Conservation (phyloP, 2,888 invertebrate species). For the Serrognathus titanus region DNA sequence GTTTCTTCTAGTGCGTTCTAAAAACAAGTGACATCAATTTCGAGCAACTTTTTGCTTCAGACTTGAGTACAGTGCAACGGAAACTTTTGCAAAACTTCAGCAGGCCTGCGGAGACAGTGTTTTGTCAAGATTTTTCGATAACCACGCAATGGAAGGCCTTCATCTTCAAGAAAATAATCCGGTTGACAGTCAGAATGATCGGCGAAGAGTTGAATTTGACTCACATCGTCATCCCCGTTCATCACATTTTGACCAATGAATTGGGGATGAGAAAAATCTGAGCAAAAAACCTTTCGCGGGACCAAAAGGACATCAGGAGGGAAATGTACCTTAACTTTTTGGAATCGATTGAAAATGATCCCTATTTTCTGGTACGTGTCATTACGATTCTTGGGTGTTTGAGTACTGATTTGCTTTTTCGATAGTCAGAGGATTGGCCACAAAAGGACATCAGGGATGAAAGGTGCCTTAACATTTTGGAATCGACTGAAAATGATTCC, state of each 20-base stretch:
- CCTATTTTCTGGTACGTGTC: no score
- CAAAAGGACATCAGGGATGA: neutral
- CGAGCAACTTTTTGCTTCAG: neutral
- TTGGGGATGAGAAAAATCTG: no score
- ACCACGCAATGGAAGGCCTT: slow-evolving; percentile 23
- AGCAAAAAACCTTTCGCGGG: no score
- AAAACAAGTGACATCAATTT: neutral
- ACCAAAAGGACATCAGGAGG: no score
- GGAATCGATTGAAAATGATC: no score
- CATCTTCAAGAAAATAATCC: slow-evolving; percentile 23
- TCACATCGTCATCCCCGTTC: slow-evolving; percentile 23
- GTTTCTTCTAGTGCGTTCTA: neutral
- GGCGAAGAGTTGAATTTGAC: slow-evolving; percentile 22
- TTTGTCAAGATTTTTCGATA: slow-evolving; percentile 7
- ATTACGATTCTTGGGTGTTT: no score
- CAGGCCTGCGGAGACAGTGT: neutral
- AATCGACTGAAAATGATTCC: neutral
- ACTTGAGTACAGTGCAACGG: no score
- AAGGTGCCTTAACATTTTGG: neutral
- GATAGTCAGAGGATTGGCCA: no score
- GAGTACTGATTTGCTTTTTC: no score
- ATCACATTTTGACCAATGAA: slow-evolving; percentile 14
- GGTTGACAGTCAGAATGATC: slow-evolving; percentile 25
- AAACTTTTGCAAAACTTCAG: no score
- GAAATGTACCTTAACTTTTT: no score